phyloP scores from a whole-genome alignment of 2,797 vertebrate species.

The Sebastes oblongus region DNA sequence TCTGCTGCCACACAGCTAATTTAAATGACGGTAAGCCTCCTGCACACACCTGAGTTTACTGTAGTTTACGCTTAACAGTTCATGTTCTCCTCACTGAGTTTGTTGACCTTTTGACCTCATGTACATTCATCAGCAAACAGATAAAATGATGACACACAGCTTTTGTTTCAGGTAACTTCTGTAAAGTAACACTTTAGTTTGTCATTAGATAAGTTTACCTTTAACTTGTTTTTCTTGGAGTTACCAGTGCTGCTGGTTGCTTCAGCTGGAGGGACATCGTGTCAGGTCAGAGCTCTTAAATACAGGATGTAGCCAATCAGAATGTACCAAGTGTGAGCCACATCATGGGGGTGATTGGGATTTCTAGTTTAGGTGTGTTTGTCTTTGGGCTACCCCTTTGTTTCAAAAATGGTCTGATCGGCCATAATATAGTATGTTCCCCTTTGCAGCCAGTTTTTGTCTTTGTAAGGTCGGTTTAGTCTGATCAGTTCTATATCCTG shows the following conservation, averaged over 20 bases:
- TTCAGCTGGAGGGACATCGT: background rate
- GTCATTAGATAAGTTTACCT: background rate
- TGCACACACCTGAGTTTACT: background rate
- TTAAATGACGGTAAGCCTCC: background rate
- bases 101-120: background rate
- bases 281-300: background rate
- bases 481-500: background rate
- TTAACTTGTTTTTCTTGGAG: background rate
- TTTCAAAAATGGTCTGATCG: background rate
- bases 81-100: background rate
- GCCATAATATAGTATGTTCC: background rate
- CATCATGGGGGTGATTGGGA: background rate
- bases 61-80: too few species aligned
- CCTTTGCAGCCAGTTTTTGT: background rate
- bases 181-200: background rate
- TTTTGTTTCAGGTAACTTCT: background rate
- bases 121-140: background rate
- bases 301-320: background rate
- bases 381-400: background rate
- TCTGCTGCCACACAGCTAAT: too few species aligned
- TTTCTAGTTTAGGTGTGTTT: background rate
- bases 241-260: background rate
- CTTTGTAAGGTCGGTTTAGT: background rate
- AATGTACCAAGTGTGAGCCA: background rate
- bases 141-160: background rate